These are phyloP conservation scores for Microcebus tavaratra DNA, from an alignment of 2,113 vertebrate genomes.

Conservation along the genomic window DNA sequence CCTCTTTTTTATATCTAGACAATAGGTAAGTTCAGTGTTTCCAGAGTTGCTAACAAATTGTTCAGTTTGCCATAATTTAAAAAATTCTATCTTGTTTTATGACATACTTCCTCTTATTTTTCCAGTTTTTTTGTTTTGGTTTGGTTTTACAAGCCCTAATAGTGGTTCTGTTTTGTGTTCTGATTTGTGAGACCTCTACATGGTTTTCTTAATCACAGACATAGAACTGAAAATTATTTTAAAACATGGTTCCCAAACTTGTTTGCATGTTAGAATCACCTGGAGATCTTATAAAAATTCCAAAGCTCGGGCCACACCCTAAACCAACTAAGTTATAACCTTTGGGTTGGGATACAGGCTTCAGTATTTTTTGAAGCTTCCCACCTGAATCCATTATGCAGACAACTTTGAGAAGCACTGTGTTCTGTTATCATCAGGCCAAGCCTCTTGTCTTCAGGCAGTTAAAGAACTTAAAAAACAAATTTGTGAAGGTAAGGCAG, in stretches of 20 bases:
- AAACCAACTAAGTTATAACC: conserved; percentile 23
- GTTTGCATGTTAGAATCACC: background rate
- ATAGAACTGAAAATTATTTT: conserved; percentile 31
- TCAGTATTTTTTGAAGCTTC: conserved; percentile 12
- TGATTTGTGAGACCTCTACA: background rate
- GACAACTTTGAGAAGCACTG: background rate
- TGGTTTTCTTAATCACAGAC: conserved; percentile 19
- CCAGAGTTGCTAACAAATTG: conserved; percentile 34
- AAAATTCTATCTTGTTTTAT: conserved; percentile 42
- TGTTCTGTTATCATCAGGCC: background rate
- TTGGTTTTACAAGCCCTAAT: background rate
- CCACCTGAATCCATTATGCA: background rate
- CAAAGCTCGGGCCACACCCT: background rate
- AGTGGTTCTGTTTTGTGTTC: conserved; percentile 26
- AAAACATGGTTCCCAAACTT: conserved; percentile 17
- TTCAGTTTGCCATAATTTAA: background rate
- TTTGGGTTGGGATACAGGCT: background rate
- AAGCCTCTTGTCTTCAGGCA: background rate
- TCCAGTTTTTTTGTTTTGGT: background rate
- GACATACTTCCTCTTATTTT: conserved; percentile 19
- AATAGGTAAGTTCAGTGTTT: background rate
- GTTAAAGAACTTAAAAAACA: background rate
- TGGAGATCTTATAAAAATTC: background rate
- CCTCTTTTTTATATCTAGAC: background rate
- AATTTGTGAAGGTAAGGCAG: background rate